A percentile compares a stretch with the other conserved stretches of the same genome.
phyloP scores from a whole-genome alignment of 1,140 invertebrate genomes.

The Globodera rostochiensis region DNA sequence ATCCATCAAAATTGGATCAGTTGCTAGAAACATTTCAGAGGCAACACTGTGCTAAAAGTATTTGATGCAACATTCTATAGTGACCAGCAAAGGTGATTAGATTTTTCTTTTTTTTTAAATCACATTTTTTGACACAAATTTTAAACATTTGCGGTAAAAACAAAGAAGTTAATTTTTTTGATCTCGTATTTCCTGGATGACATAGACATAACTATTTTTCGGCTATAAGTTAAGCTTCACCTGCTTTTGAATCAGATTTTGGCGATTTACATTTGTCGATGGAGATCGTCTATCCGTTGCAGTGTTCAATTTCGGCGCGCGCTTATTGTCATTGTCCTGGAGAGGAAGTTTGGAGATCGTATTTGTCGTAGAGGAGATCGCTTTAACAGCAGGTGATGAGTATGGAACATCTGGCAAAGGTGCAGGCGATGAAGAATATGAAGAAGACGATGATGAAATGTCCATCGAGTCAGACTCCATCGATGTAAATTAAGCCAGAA shows the following conservation, averaged over 20 bases:
- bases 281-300: neutral
- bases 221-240: neutral
- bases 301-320: neutral
- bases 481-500: neutral
- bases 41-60: constrained; percentile 6
- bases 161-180: neutral
- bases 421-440: constrained; percentile 28
- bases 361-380: neutral
- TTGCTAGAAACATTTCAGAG: constrained; percentile 22
- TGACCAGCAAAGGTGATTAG: neutral
- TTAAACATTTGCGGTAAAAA: neutral
- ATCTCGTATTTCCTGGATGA: too few relatives aligned
- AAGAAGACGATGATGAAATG: constrained; percentile 13
- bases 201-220: too few relatives aligned
- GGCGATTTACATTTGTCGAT: neutral
- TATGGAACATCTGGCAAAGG: constrained; percentile 10
- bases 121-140: too few relatives aligned
- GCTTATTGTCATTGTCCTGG: neutral
- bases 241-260: constrained; percentile 5
- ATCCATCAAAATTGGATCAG: constrained; percentile 47
- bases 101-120: too few relatives aligned
- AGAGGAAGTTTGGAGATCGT: neutral
- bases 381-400: neutral
- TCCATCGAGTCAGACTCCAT: constrained; percentile 20
- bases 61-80: neutral